phyloP scores from a whole-genome alignment of 2,113 vertebrate genomes.

The Scolopax mira region DNA sequence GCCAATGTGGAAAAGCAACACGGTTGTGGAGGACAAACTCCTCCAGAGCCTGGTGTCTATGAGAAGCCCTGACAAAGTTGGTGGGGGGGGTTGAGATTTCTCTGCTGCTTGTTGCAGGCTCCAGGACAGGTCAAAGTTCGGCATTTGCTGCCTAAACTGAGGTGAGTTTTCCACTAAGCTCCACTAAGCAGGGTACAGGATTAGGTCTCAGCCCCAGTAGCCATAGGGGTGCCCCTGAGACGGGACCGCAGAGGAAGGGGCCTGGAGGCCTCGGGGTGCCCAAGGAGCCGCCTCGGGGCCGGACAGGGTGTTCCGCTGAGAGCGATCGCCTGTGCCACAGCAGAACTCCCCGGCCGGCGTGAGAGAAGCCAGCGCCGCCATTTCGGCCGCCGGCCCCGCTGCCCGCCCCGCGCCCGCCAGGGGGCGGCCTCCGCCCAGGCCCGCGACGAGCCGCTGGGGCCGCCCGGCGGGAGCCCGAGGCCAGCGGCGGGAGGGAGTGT shows the following conservation, averaged over 20 bases:
- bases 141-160: neutral
- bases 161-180: neutral
- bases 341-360: too few relatives aligned
- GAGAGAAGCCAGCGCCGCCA: neutral
- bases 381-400: neutral
- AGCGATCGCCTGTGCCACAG: too few relatives aligned
- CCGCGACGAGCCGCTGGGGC: neutral
- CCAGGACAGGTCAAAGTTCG: neutral
- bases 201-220: too few relatives aligned
- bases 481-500: too few relatives aligned
- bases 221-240: accelerated
- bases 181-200: neutral
- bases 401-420: neutral
- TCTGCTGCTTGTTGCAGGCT: neutral
- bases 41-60: accelerated
- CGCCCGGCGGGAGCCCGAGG: neutral
- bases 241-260: neutral
- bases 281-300: neutral
- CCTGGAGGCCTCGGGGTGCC: too few relatives aligned
- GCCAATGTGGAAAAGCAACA: neutral
- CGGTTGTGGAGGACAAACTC: accelerated
- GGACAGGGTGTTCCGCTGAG: accelerated
- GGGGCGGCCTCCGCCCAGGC: neutral
- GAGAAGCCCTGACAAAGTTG: neutral
- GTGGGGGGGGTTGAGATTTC: neutral